phyloP scores from a whole-genome alignment of 2,888 invertebrate species.

The Allygus modestus region DNA sequence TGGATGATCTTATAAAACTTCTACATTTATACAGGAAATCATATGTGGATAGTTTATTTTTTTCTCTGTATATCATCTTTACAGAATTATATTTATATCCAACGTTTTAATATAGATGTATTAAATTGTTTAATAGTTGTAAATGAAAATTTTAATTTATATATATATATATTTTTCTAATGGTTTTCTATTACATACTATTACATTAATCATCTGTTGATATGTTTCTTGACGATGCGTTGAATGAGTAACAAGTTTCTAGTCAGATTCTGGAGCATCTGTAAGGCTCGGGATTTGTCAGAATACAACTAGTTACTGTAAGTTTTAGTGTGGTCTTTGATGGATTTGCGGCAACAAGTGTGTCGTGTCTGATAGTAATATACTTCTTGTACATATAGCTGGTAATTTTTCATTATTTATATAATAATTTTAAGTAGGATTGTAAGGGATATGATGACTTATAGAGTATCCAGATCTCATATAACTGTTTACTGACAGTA shows the following conservation, averaged over 20 bases:
- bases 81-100: not conserved
- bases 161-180: not conserved
- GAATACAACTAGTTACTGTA: slow-evolving; percentile 23
- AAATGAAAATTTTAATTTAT: not conserved
- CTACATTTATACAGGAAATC: too few species aligned
- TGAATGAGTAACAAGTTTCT: not conserved
- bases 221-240: not conserved
- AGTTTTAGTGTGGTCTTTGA: slow-evolving; percentile 15
- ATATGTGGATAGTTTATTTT: not conserved
- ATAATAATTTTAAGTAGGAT: slow-evolving; percentile 43
- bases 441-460: slow-evolving; percentile 51
- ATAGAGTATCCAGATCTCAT: slow-evolving; percentile 51
- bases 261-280: slow-evolving; percentile 11
- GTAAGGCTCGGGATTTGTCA: not conserved
- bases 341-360: slow-evolving; percentile 20
- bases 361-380: slow-evolving; percentile 33
- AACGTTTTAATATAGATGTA: not conserved
- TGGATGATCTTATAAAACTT: too few species aligned
- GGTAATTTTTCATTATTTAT: slow-evolving; percentile 58
- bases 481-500: slow-evolving; percentile 47
- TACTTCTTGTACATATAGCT: slow-evolving; percentile 49
- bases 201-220: not conserved
- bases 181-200: too few species aligned
- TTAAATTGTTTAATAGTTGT: not conserved
- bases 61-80: not conserved